phyloP scores from a whole-genome alignment of 37 sponge, comb jelly and placozoan species.

The Theonella swinhoei region DNA sequence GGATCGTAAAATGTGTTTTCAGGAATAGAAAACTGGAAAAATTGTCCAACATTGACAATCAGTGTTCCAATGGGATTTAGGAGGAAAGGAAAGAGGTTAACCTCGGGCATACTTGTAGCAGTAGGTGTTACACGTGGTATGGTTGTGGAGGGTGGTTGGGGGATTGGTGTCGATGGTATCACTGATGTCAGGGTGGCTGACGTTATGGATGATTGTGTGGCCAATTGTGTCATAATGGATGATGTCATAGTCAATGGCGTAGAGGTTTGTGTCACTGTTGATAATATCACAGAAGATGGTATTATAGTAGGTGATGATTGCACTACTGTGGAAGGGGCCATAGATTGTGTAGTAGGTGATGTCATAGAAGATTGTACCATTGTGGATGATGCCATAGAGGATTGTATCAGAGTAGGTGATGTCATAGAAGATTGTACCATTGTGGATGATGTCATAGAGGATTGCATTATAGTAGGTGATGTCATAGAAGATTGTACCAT shows the following conservation, averaged over 20 bases:
- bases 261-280: neutral
- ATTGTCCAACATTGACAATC: slow-evolving; percentile 37
- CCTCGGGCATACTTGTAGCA: neutral
- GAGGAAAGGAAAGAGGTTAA: too few species aligned
- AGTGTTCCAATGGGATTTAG: slow-evolving; percentile 49
- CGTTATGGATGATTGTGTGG: neutral
- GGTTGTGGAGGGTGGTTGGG: neutral
- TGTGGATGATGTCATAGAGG: neutral
- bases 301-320: neutral
- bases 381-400: neutral
- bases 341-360: too few species aligned
- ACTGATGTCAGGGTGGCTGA: neutral
- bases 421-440: too few species aligned
- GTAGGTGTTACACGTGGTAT: neutral
- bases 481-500: neutral
- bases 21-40: slow-evolving; percentile 27
- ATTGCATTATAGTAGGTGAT: neutral
- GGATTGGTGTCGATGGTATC: neutral
- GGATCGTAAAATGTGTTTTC: slow-evolving; percentile 58
- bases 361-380: too few species aligned
- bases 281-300: neutral
- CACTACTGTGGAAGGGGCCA: neutral
- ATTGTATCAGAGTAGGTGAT: neutral
- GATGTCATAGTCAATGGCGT: neutral
- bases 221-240: neutral